Base-by-base conservation (phyloP, 1,140 invertebrate genomes). In the Aphidius gifuensis region DNA sequence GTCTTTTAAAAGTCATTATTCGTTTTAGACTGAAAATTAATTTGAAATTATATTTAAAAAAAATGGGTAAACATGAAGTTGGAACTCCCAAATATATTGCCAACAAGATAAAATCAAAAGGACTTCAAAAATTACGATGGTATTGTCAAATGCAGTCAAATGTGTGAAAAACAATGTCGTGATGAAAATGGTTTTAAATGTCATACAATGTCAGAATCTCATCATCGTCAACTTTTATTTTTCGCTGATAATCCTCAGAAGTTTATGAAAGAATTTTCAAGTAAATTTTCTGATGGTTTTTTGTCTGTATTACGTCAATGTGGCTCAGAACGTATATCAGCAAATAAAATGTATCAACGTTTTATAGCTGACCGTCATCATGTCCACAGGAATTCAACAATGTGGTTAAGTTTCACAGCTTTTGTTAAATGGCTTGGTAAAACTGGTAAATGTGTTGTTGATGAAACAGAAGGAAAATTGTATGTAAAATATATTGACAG, bases 131-230 rank as follows among this genome's bases (percentile, higher is more conserved):
- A 79, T 79, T 99, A 56, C 85, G 95, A 73, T 99, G 96, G 96
- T 99, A 95, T 74, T 99, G 98, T 83, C 96, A 99, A n/a, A n/a
- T n/a, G n/a, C n/a, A n/a, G n/a, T n/a, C n/a, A n/a, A 82, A 99
- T 99, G 96, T 99, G 98, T 85, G 89, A 98, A 73, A 99, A 99
- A 82, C 98, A 99, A 73, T 99, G 98, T 75, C 84, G 98, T 44
- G 98, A 99, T 78, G 96, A 97, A 77, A 99, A 99, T 82, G 98
- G 98, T 1, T 99, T 99, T 76, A 99, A 99, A 80, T 99, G 98
- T 83, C 98, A 99, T 73, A 95, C 93, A 1, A 94, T 89, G 84
- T 98, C 95, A 0, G 98, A 99, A 77, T 93, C 94, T 0, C 98
- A 99, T 84, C 97, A 99, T 76, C 81, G 98, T 42, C 98, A 99